These are phyloP conservation scores for Drosophila lutescens DNA, from an alignment of 2,888 invertebrate species.

Conservation along the genomic window DNA sequence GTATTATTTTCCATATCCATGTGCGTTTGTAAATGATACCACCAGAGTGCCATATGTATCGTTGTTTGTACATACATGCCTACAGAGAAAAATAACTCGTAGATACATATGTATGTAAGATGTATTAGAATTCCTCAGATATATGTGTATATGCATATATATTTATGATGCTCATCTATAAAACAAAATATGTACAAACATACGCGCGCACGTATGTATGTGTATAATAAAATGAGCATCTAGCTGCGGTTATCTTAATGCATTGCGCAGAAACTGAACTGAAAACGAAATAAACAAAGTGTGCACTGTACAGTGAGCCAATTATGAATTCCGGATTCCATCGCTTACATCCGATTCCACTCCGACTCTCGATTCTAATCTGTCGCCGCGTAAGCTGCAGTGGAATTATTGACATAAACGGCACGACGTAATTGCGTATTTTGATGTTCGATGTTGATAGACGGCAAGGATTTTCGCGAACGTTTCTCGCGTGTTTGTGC, in stretches of 20 bases:
- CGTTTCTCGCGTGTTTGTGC: neutral
- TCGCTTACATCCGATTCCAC: conserved; percentile 14
- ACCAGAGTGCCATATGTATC: conserved; percentile 29
- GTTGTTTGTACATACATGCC: conserved; percentile 26
- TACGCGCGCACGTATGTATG: conserved; percentile 9
- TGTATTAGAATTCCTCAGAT: conserved; percentile 39
- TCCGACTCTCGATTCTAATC: conserved; percentile 17
- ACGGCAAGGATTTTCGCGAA: conserved; percentile 12
- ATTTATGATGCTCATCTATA: conserved; percentile 42
- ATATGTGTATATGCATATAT: conserved; percentile 23
- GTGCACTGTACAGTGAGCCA: conserved; percentile 18
- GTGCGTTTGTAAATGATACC: conserved; percentile 37
- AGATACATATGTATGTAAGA: conserved; percentile 41
- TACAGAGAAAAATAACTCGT: conserved; percentile 33
- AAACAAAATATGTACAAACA: conserved; percentile 32
- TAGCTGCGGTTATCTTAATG: conserved; percentile 28
- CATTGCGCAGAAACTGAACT: conserved; percentile 32
- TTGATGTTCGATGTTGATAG: conserved; percentile 31
- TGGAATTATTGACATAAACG: conserved; percentile 31
- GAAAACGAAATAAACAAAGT: conserved; percentile 23
- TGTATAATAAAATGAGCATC: conserved; percentile 36
- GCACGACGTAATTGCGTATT: conserved; percentile 37
- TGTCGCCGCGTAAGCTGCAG: conserved; percentile 15
- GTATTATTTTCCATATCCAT: conserved; percentile 26
- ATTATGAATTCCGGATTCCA: conserved; percentile 32